phyloP scores from a whole-genome alignment of 2,797 vertebrate genomes.

The Megaceryle alcyon region DNA sequence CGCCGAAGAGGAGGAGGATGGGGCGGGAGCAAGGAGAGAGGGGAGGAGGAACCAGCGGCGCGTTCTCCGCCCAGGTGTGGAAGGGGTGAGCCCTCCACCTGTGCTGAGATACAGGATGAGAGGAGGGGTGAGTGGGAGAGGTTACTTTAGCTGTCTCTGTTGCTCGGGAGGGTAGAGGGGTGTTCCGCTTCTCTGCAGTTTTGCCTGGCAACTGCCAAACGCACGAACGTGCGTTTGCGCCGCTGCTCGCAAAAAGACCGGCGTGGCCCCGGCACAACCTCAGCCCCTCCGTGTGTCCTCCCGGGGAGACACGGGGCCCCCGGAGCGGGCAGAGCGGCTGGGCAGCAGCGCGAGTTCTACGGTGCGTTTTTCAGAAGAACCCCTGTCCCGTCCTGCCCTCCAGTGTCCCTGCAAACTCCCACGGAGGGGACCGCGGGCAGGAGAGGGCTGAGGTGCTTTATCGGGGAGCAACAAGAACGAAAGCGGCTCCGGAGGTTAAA shows the following conservation, averaged over 20 bases:
- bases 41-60: neutral
- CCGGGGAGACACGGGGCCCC: too few relatives aligned
- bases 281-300: neutral
- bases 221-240: neutral
- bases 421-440: neutral
- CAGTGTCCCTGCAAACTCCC: neutral
- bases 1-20: neutral
- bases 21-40: neutral
- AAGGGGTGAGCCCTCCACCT: neutral
- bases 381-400: neutral
- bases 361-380: neutral
- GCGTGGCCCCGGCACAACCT: neutral
- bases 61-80: neutral
- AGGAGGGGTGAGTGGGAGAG: rapidly evolving
- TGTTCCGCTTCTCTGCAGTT: neutral
- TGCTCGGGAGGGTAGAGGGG: too few relatives aligned
- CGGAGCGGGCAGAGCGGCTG: neutral
- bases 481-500: neutral
- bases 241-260: neutral
- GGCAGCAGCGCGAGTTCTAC: neutral
- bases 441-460: neutral
- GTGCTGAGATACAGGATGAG: neutral
- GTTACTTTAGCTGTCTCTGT: rapidly evolving
- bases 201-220: neutral
- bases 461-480: neutral